phyloP scores from a whole-genome alignment of 2,113 vertebrate species.

The Myocastor coypus region DNA sequence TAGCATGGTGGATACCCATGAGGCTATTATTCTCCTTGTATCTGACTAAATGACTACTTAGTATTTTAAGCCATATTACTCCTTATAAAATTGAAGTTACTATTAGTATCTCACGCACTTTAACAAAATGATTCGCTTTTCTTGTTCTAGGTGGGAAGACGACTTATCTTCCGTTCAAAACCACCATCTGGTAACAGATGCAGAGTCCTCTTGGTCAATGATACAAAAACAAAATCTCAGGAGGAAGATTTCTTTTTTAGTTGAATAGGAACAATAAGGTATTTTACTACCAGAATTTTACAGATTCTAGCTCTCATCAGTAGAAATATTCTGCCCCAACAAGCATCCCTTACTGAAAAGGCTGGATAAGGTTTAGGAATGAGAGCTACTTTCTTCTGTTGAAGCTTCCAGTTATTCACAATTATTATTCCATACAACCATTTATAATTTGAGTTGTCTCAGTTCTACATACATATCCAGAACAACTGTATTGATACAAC shows the following conservation, averaged over 20 bases:
- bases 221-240: slow-evolving; percentile 64
- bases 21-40: background rate
- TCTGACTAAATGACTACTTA: background rate
- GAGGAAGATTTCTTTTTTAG: slow-evolving; percentile 84
- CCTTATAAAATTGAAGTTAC: slow-evolving; percentile 44
- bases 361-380: slow-evolving; percentile 3
- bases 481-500: background rate
- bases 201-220: background rate
- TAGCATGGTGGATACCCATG: background rate
- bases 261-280: slow-evolving; percentile 59
- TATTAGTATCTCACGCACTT: background rate
- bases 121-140: slow-evolving; percentile 38
- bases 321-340: slow-evolving; percentile 9
- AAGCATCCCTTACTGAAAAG: background rate
- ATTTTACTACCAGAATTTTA: slow-evolving; percentile 21
- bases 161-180: slow-evolving; percentile 78
- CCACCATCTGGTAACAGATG: slow-evolving; percentile 61
- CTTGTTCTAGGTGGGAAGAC: slow-evolving; percentile 79
- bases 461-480: background rate
- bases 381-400: slow-evolving; percentile 11
- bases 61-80: slow-evolving; percentile 51
- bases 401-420: background rate
- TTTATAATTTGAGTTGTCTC: slow-evolving; percentile 1
- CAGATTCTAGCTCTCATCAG: slow-evolving; percentile 34
- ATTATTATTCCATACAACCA: background rate